phyloP scores from a whole-genome alignment of 2,113 vertebrate species.

The Propithecus coquereli region DNA sequence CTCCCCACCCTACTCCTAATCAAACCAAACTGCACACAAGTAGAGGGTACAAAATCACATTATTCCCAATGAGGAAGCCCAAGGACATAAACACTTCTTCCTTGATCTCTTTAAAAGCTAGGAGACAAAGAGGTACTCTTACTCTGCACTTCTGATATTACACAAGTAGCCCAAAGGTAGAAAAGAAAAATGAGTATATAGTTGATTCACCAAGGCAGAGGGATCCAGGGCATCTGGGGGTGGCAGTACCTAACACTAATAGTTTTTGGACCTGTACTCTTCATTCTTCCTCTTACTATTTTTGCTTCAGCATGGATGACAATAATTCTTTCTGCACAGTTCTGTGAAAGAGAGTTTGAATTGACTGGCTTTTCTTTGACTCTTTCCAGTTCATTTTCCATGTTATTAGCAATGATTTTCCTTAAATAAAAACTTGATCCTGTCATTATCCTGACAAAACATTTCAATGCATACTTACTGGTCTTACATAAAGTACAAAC shows the following conservation, averaged over 20 bases:
- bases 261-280: neutral
- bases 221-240: accelerated
- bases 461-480: neutral
- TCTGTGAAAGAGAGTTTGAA: neutral
- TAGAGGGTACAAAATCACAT: neutral
- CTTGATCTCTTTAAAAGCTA: neutral
- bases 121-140: neutral
- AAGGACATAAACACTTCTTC: neutral
- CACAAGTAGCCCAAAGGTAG: neutral
- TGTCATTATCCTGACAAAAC: neutral
- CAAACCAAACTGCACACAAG: neutral
- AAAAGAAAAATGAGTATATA: too few relatives aligned
- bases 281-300: neutral
- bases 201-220: neutral
- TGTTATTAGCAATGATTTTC: neutral
- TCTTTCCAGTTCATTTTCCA: neutral
- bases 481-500: neutral
- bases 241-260: accelerated
- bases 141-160: neutral
- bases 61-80: neutral
- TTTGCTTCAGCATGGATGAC: neutral
- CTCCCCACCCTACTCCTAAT: neutral
- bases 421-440: neutral
- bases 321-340: neutral
- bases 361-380: neutral